Conservation (phyloP, 2,797 vertebrate genomes). For the Rhabdophis nuchalis region DNA sequence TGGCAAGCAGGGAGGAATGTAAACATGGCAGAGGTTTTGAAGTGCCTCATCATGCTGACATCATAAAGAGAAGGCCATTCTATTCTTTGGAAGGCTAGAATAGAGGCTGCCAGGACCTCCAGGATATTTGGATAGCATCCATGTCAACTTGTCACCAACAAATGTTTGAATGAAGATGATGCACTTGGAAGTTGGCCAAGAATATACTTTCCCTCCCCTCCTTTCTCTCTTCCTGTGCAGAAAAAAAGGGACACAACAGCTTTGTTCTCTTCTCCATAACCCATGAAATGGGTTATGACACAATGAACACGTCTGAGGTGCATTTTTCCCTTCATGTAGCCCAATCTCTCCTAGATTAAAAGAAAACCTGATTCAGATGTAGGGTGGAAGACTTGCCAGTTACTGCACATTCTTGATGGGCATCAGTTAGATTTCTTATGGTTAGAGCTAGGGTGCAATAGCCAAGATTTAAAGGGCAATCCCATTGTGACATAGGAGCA, state of each 20-base stretch:
- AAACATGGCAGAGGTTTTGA: slow-evolving; percentile 50
- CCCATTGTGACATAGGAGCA: neutral
- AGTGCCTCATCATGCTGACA: slow-evolving; percentile 37
- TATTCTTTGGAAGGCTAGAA: neutral
- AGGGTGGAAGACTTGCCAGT: neutral
- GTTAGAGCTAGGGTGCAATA: neutral
- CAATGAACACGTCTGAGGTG: neutral
- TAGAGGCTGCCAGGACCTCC: neutral
- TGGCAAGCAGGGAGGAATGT: slow-evolving; percentile 45
- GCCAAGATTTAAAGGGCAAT: neutral
- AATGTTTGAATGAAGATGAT: neutral
- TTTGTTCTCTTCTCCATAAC: neutral
- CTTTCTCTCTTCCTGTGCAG: neutral
- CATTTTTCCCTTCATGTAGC: neutral
- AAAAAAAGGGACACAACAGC: no score
- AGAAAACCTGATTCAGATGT: neutral
- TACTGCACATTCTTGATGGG: neutral
- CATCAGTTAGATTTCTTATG: neutral
- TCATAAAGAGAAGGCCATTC: neutral
- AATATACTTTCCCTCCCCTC: neutral
- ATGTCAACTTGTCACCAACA: neutral
- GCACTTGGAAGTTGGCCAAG: neutral
- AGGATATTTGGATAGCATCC: neutral
- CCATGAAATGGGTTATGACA: neutral
- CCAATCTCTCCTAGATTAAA: neutral